A percentile compares a stretch with the other conserved stretches of the same genome.
Conservation (phyloP, 2,113 vertebrate species). For the Centropus unirufus region DNA sequence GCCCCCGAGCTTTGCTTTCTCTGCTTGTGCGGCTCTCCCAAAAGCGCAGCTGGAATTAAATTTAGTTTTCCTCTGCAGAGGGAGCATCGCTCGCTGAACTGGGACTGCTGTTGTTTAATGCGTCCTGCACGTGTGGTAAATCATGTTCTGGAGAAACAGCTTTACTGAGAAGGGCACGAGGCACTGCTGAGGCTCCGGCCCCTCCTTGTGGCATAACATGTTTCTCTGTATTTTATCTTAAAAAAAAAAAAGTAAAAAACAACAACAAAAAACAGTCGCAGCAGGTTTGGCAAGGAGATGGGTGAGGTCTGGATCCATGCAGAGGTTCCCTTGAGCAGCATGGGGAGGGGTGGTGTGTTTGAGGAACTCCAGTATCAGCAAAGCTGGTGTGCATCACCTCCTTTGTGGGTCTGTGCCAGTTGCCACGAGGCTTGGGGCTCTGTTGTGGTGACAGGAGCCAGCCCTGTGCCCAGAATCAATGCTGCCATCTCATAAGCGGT, state of each 20-base stretch:
- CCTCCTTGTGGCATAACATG: fast-evolving
- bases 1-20: background rate
- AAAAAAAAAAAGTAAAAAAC: too few species aligned
- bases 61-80: background rate
- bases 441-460: background rate
- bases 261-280: too few species aligned
- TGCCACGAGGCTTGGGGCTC: background rate
- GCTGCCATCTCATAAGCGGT: background rate
- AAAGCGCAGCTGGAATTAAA: background rate
- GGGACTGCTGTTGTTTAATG: constrained; percentile 29
- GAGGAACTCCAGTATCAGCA: background rate
- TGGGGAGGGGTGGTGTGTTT: fast-evolving
- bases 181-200: fast-evolving
- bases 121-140: background rate
- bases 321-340: background rate
- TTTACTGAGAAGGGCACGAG: fast-evolving
- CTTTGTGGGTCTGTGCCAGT: background rate
- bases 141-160: background rate
- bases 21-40: background rate
- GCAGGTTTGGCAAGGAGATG: background rate
- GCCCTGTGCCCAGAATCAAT: background rate
- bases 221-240: background rate
- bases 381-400: background rate
- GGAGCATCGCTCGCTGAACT: background rate
- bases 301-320: too few species aligned